These are phyloP conservation scores for Drosophila merina DNA, from an alignment of 2,888 invertebrate species.

Conservation along the genomic window DNA sequence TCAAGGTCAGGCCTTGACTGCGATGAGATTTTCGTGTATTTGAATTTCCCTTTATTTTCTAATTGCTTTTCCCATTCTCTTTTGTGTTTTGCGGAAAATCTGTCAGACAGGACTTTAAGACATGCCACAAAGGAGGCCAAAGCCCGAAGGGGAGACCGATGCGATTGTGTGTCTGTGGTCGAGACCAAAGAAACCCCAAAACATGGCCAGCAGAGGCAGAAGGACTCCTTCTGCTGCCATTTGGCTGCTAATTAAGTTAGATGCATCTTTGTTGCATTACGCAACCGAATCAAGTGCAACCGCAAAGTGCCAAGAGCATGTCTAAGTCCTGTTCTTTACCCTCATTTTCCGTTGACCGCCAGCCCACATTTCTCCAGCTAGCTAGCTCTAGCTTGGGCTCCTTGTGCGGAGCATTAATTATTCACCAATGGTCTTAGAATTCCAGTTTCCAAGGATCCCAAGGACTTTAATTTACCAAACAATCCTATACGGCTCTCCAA, in stretches of 20 bases:
- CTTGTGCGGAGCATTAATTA: conserved; percentile 61
- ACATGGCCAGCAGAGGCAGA: conserved; percentile 16
- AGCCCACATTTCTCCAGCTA: background rate
- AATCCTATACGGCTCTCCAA: conserved; percentile 32
- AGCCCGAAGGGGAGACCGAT: conserved; percentile 18
- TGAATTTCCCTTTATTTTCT: conserved; percentile 28
- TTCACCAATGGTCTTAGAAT: conserved; percentile 46
- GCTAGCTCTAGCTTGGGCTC: background rate
- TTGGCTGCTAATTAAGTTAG: conserved; percentile 60
- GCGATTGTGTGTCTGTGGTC: background rate
- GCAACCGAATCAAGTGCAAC: conserved; percentile 53
- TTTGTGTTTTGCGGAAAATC: conserved; percentile 2
- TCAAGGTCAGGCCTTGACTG: conserved; percentile 33
- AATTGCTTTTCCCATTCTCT: conserved; percentile 34
- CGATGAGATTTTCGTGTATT: conserved; percentile 5
- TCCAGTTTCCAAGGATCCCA: conserved; percentile 30
- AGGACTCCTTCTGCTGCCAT: conserved; percentile 15
- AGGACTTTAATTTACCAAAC: conserved; percentile 61
- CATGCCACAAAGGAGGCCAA: conserved; percentile 10
- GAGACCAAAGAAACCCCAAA: conserved; percentile 45
- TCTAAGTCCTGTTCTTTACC: conserved; percentile 4
- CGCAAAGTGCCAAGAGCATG: conserved; percentile 51
- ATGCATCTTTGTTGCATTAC: conserved; percentile 55
- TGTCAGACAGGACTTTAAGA: conserved; percentile 22
- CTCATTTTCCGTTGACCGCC: background rate